phyloP scores from a whole-genome alignment of 30 jellyfish, hydroid and myxozoan species.

The Clytia hemisphaerica region DNA sequence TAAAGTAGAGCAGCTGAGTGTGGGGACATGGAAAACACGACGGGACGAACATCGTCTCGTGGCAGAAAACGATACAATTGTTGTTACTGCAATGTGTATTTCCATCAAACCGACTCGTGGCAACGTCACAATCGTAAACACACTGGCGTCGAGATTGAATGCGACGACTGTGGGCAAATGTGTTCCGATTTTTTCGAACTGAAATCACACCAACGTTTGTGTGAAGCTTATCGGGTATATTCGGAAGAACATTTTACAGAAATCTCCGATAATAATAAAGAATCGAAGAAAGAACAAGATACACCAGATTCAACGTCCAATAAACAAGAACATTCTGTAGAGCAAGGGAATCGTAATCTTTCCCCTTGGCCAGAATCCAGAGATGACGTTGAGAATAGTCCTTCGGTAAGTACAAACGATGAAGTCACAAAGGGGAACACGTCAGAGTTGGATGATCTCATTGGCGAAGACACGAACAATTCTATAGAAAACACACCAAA shows the following conservation, averaged over 20 bases:
- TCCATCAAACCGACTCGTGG: conserved; percentile 39
- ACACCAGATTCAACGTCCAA: conserved; percentile 43
- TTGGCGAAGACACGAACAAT: conserved; percentile 20
- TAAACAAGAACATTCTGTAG: too few species aligned
- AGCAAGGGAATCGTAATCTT: neutral
- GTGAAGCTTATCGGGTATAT: conserved; percentile 34
- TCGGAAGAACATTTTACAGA: conserved; percentile 7
- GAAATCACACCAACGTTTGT: conserved; percentile 19
- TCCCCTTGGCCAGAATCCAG: neutral
- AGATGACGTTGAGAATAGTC: neutral
- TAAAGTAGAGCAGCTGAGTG: too few species aligned
- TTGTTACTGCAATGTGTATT: conserved; percentile 27
- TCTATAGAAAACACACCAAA: too few species aligned
- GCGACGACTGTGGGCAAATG: conserved; percentile 45
- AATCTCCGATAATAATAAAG: neutral
- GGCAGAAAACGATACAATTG: conserved; percentile 36
- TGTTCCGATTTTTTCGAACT: conserved; percentile 29
- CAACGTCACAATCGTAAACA: conserved; percentile 45
- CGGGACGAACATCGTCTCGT: too few species aligned
- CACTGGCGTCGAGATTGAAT: conserved; percentile 46
- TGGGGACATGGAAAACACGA: too few species aligned
- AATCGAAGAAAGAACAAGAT: conserved; percentile 17
- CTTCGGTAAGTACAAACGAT: neutral
- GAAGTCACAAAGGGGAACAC: neutral
- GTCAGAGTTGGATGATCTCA: conserved; percentile 12